These are phyloP conservation scores for Capreolus pygargus DNA, from an alignment of 2,113 vertebrate genomes.

Conservation along the genomic window DNA sequence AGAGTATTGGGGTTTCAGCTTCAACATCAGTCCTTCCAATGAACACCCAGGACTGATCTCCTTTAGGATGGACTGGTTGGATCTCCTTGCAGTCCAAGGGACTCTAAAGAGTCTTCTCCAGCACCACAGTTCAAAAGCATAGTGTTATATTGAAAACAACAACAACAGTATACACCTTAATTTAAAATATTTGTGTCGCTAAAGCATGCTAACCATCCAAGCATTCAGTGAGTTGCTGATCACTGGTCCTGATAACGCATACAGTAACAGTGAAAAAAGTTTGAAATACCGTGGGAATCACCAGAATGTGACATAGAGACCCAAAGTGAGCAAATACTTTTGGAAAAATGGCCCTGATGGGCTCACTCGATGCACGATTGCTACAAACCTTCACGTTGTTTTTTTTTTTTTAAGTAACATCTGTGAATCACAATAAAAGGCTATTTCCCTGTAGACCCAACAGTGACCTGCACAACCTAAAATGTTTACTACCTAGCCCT, in stretches of 20 bases:
- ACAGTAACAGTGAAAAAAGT: not conserved
- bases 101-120: not conserved
- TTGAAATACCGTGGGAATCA: not conserved
- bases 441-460: not conserved
- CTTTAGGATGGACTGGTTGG: not conserved
- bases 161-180: not conserved
- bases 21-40: not conserved
- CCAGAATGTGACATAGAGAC: no score
- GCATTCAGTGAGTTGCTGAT: not conserved
- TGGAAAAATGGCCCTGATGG: not conserved
- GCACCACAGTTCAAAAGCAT: not conserved
- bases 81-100: not conserved
- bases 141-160: not conserved
- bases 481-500: not conserved
- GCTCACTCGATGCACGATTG: not conserved
- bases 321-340: not conserved
- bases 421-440: not conserved
- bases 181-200: not conserved
- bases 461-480: not conserved
- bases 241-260: not conserved
- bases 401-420: no score
- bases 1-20: not conserved
- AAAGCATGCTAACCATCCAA: not conserved
- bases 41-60: not conserved
- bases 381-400: fast-evolving